Percentiles rank a stretch among this genome's conserved stretches.
These are phyloP conservation scores for Lindbergichthys nudifrons DNA, from an alignment of 2,797 vertebrate species.

Conservation along the genomic window DNA sequence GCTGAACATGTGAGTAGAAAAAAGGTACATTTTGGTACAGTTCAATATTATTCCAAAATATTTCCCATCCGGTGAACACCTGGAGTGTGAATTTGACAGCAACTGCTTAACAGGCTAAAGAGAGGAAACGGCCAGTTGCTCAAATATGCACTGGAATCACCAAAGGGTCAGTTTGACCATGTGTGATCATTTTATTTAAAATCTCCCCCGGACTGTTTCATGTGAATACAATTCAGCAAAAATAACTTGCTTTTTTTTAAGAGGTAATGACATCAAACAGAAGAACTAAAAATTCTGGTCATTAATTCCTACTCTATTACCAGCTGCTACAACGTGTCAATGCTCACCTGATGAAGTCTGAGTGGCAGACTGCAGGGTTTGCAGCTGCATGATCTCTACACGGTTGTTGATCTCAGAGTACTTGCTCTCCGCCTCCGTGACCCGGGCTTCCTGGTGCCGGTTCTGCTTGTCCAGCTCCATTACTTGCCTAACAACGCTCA, in stretches of 20 bases:
- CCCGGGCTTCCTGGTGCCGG: slow-evolving; percentile 89
- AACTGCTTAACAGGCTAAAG: slow-evolving; percentile 13
- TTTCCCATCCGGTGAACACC: slow-evolving; percentile 7
- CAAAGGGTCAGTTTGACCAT: slow-evolving; percentile 13
- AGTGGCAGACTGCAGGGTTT: slow-evolving; percentile 90
- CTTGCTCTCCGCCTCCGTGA: slow-evolving; percentile 93
- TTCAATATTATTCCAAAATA: slow-evolving; percentile 4
- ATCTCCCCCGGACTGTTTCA: neutral
- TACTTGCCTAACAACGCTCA: slow-evolving; percentile 90
- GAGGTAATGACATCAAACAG: neutral
- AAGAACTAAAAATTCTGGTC: neutral
- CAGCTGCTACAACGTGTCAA: neutral
- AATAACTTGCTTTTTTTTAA: neutral
- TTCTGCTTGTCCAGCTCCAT: slow-evolving; percentile 92
- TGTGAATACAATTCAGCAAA: neutral
- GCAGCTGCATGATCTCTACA: slow-evolving; percentile 95
- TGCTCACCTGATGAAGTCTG: slow-evolving; percentile 95
- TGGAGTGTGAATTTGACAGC: slow-evolving; percentile 14
- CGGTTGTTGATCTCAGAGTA: slow-evolving; percentile 97
- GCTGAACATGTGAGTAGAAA: neutral
- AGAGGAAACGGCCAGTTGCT: neutral
- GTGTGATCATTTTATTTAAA: slow-evolving; percentile 19
- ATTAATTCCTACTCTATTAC: neutral
- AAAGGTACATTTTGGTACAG: slow-evolving; percentile 1
- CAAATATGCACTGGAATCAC: slow-evolving; percentile 1